Percentiles rank a stretch among this genome's conserved stretches.
These are phyloP conservation scores for Desmodus rotundus DNA, from an alignment of 2,113 vertebrate genomes.

Conservation along the genomic window DNA sequence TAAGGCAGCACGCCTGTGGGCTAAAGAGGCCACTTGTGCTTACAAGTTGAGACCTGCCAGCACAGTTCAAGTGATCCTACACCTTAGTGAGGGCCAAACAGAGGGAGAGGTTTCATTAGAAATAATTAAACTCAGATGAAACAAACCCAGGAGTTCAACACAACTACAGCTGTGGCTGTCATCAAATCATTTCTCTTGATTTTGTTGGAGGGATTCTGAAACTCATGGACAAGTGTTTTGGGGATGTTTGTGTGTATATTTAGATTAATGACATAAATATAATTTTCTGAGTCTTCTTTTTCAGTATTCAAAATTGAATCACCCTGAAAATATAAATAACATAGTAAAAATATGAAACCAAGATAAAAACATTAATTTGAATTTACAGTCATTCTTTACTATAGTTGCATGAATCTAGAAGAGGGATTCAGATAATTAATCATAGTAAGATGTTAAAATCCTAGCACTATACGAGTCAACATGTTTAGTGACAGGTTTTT, in stretches of 20 bases:
- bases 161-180: constrained; percentile 22
- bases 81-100: constrained; percentile 69
- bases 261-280: background rate
- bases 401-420: background rate
- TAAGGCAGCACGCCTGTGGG: constrained; percentile 62
- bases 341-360: background rate
- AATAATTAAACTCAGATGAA: constrained; percentile 72
- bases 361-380: constrained; percentile 14
- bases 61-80: constrained; percentile 67
- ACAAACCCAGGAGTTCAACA: constrained; percentile 69
- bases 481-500: constrained; percentile 15
- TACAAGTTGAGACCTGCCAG: constrained; percentile 61
- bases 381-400: background rate
- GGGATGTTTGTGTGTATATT: background rate
- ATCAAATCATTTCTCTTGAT: constrained; percentile 27
- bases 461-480: background rate
- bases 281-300: constrained; percentile 19
- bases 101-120: constrained; percentile 68
- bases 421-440: background rate
- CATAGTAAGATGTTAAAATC: background rate
- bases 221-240: background rate
- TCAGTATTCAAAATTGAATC: background rate
- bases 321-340: background rate
- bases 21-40: constrained; percentile 74
- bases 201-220: constrained; percentile 21